A percentile compares a stretch with the other conserved stretches of the same genome.
Evolutionary conservation across 2,888 invertebrate species (phyloP).

Genomic region (Tipula helvola): DNA sequence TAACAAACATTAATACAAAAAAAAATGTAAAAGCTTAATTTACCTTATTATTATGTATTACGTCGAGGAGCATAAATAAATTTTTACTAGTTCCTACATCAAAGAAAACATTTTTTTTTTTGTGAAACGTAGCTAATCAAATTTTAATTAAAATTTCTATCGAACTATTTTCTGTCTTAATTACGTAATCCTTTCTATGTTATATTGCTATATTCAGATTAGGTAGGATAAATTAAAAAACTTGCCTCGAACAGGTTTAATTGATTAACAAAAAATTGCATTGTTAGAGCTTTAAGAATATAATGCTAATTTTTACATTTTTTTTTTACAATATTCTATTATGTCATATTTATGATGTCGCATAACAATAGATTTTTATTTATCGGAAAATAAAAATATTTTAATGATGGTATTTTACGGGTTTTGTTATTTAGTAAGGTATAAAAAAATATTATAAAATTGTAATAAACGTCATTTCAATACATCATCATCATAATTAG

Average conservation of each 20-base stretch:
- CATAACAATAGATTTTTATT: neutral
- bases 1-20: neutral
- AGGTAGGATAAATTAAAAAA: neutral
- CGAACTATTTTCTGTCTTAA: neutral
- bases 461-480: neutral
- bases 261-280: neutral
- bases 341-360: neutral
- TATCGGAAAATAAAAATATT: neutral
- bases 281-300: neutral
- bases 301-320: neutral
- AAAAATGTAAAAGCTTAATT: too few species aligned
- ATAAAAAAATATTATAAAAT: neutral
- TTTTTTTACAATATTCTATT: neutral
- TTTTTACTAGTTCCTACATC: neutral
- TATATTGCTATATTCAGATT: neutral
- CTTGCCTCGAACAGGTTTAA: neutral
- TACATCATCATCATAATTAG: neutral
- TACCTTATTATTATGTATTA: neutral
- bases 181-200: neutral
- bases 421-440: neutral
- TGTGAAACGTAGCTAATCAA: neutral
- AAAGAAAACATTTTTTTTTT: neutral
- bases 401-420: neutral
- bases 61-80: neutral
- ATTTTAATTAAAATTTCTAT: neutral